Evolutionary conservation across 2,888 invertebrate genomes (phyloP), one percentile per base, ranked within the genome.

Genomic region (Pollenia amentaria): DNA sequence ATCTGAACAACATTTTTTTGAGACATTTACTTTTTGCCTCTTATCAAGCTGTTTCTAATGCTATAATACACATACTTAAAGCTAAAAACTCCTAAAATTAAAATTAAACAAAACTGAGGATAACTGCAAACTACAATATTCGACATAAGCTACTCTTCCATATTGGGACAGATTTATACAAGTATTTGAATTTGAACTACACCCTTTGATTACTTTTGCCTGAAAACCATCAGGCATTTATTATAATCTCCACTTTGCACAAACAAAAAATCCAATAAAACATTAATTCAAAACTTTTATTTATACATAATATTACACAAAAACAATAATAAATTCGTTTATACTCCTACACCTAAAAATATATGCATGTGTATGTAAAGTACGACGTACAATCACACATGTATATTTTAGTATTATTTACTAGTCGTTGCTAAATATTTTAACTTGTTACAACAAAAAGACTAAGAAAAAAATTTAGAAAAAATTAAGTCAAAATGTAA

Each of bases 271-370:
- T 29, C 79, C 46, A 75, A 81, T 81, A 75, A 75, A 75, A 51
- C 78, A 85, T 85, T 81, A 81, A 85, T 85, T 78, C 72, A 83
- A 86, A 86, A 86, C 78, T 86, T 79, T 86, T 80, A 72, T 77
- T 67, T 48, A 48, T 69, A 57, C 46, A 73, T 18, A 42, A 14
- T 38, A 62, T 60, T 70, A 11, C n/a, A 40, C 40, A 53, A 70
- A 18, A 46, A 29, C 46, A 46, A 18, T 14, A 65, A 65, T 46
- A 67, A 48, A 48, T 44, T 29, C 29, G 29, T 29, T 29, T 29
- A 6, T 29, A 29, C 29, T 6, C 29, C 6, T 29, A 29, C 29
- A 29, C 29, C 6, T 29, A 29, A 29, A 44, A 44, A 72, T 80
- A 64, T 60, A 62, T 55, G 21, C 55, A 57, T 55, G 55, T 44